phyloP scores from a whole-genome alignment of 2,888 invertebrate genomes.

The Epirrhoe alternata region DNA sequence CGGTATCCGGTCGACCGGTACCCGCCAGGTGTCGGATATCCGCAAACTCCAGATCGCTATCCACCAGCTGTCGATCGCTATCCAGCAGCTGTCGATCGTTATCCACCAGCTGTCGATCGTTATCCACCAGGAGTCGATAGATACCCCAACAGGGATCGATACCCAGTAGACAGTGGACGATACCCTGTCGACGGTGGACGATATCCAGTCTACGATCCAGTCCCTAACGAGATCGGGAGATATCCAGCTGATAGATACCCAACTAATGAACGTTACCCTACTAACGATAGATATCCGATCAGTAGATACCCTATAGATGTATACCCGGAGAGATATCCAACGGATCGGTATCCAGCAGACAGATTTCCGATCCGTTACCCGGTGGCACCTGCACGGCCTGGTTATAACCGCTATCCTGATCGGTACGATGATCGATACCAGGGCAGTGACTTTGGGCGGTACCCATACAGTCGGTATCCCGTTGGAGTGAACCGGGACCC shows the following conservation, averaged over 20 bases:
- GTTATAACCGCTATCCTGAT: slow-evolving; percentile 75
- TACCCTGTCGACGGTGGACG: slow-evolving; percentile 50
- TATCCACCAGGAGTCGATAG: slow-evolving; percentile 77
- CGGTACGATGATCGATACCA: slow-evolving; percentile 78
- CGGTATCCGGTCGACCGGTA: slow-evolving; percentile 77
- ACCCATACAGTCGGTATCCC: slow-evolving; percentile 76
- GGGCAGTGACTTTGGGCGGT: slow-evolving; percentile 74
- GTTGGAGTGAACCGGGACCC: slow-evolving; percentile 81
- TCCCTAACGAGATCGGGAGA: slow-evolving; percentile 69
- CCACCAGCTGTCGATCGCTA: slow-evolving; percentile 80
- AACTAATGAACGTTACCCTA: slow-evolving; percentile 57
- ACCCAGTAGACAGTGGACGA: slow-evolving; percentile 50
- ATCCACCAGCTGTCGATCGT: slow-evolving; percentile 78
- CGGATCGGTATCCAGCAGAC: slow-evolving; percentile 67
- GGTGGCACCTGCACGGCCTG: slow-evolving; percentile 57
- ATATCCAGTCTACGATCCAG: slow-evolving; percentile 57
- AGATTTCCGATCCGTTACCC: slow-evolving; percentile 70
- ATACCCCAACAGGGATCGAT: slow-evolving; percentile 53
- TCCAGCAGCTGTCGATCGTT: slow-evolving; percentile 78
- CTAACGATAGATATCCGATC: slow-evolving; percentile 68
- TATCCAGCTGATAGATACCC: slow-evolving; percentile 70
- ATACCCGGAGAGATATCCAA: slow-evolving; percentile 72
- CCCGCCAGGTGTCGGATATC: slow-evolving; percentile 69
- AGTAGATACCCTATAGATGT: slow-evolving; percentile 65
- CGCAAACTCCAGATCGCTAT: slow-evolving; percentile 70